Percentiles rank a stretch among this genome's conserved stretches.
Conservation (phyloP, 2,113 vertebrate genomes). For the Vulpes vulpes region DNA sequence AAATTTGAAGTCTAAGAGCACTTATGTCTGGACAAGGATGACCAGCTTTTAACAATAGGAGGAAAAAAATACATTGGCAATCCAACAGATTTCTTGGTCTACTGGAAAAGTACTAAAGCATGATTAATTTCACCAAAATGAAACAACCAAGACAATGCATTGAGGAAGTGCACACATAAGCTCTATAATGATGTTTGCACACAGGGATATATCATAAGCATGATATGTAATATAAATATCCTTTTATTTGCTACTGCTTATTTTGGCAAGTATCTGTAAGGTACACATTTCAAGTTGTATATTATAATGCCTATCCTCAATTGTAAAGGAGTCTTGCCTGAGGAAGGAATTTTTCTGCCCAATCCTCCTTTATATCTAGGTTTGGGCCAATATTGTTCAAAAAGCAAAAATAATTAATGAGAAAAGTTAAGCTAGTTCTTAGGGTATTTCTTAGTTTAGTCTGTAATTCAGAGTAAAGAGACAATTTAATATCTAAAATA, state of each 20-base stretch:
- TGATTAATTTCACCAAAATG: background rate
- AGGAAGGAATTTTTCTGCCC: background rate
- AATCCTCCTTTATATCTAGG: background rate
- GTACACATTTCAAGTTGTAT: background rate
- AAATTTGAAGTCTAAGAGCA: conserved; percentile 56
- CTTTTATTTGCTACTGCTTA: background rate
- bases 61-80: background rate
- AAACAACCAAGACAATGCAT: background rate
- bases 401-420: conserved; percentile 39
- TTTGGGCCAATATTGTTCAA: background rate
- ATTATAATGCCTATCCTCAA: background rate
- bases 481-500: conserved; percentile 56
- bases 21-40: conserved; percentile 38
- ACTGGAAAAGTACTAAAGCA: background rate
- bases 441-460: background rate
- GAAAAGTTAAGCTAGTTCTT: background rate
- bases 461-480: conserved; percentile 39
- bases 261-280: conserved; percentile 13
- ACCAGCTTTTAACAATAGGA: conserved; percentile 12
- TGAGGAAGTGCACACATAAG: background rate
- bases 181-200: background rate
- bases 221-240: background rate
- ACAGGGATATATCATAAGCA: background rate
- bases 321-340: background rate
- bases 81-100: background rate